phyloP scores from a whole-genome alignment of 2,888 invertebrate species.

The Tipula vernalis region DNA sequence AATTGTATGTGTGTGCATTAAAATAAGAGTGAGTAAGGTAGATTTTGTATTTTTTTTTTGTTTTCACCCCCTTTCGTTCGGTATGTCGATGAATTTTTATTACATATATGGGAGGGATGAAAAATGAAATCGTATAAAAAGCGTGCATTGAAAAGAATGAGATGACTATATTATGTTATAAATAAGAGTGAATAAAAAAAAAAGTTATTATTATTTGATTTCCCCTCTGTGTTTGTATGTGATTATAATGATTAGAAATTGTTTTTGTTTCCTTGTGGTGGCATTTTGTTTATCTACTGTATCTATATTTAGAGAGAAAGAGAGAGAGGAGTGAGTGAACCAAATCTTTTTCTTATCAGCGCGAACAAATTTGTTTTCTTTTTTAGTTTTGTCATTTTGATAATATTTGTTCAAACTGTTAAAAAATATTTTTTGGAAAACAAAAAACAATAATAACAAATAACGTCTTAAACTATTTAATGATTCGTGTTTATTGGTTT shows the following conservation, averaged over 20 bases:
- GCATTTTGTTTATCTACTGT: neutral
- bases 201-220: neutral
- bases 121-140: neutral
- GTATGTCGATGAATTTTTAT: neutral
- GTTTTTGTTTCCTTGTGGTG: neutral
- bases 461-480: neutral
- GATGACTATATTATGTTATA: neutral
- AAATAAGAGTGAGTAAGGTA: neutral
- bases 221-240: neutral
- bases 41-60: neutral
- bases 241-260: neutral
- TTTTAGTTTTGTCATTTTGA: neutral
- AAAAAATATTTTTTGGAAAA: neutral
- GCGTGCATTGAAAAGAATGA: neutral
- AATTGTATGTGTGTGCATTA: neutral
- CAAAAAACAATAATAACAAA: neutral
- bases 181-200: neutral
- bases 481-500: neutral
- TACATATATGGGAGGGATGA: neutral
- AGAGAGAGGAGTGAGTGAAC: neutral
- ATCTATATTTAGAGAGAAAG: neutral
- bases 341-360: neutral
- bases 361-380: neutral
- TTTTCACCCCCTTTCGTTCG: neutral
- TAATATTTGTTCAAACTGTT: neutral